Evolutionary conservation across 2,888 invertebrate species (phyloP).

Genomic region (Arenicola marina): DNA sequence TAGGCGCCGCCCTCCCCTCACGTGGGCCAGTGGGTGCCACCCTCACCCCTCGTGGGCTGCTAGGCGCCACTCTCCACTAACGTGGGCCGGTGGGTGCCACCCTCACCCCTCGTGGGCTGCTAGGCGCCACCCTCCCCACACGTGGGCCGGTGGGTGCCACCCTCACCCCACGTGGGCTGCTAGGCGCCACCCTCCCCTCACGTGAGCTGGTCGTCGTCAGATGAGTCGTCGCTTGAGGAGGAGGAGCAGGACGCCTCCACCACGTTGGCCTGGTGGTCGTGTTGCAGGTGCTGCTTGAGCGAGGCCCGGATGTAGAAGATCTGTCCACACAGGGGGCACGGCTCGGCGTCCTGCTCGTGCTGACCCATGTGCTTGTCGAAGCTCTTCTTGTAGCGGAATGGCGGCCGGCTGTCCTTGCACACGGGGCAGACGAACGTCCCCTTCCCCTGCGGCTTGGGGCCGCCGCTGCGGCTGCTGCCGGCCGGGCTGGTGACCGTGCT

Average conservation of each 20-base stretch:
- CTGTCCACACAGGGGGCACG: conserved; percentile 13
- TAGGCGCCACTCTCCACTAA: no score
- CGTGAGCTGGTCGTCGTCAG: not conserved
- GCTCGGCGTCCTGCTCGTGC: conserved; percentile 13
- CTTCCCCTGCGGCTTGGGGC: not conserved
- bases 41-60: no score
- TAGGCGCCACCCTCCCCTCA: no score
- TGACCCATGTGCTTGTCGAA: conserved; percentile 27
- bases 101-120: no score
- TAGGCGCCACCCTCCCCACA: no score
- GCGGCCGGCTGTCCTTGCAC: conserved; percentile 19
- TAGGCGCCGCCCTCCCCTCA: no score
- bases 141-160: no score
- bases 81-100: not conserved
- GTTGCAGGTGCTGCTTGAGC: not conserved
- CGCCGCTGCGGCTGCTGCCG: not conserved
- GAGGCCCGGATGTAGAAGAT: conserved; percentile 4
- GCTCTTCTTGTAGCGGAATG: conserved; percentile 23
- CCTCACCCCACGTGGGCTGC: not conserved
- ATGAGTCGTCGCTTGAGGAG: not conserved
- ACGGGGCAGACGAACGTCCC: conserved; percentile 19
- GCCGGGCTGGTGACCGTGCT: not conserved
- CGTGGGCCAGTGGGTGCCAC: no score
- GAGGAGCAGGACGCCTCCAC: not conserved
- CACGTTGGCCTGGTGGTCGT: conserved; percentile 10